Evolutionary conservation across 2,888 invertebrate species (phyloP), one percentile per base, ranked within the genome.

Genomic region (Erebia aethiops): DNA sequence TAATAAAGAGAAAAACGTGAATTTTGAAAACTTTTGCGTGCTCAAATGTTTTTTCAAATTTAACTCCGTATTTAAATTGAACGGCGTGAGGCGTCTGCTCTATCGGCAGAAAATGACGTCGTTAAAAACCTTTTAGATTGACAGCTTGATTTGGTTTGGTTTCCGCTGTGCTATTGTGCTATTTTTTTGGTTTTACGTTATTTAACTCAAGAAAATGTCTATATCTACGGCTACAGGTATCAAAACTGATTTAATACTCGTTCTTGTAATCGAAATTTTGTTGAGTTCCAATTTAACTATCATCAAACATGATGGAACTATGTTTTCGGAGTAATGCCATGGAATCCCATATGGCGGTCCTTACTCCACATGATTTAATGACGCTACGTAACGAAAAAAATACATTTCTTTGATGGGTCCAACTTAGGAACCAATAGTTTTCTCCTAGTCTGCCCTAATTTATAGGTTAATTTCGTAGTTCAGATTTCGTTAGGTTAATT

Each of bases 71-170:
- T 54, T 54, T 10, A 18, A 54, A 8, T 54, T 54, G 54, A 54
- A 18, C 16, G 10, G 18, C 16, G 13, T 18, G 9, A 16, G 63
- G 74, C 70, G 73, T 74, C 75, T 76, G 68, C 74, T 75, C 74
- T 73, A 70, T 75, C 76, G 74, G 77, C 77, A 79, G 82, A 89
- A 84, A 85, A 82, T 81, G 85, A 87, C 87, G 82, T 74, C 70
- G 75, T 74, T 78, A 87, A 87, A 84, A 86, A 88, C 89, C 91
- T 90, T 88, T 88, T 84, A 84, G 82, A 87, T 87, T 92, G 92
- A 92, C 92, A 92, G 92, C 92, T 92, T 92, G 92, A 92, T 91
- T 92, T 91, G 91, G 92, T 92, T 92, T 92, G 92, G 92, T 92
- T 92, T 92, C 92, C 92, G 92, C 92, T 92, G 92, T 92, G 89